These are phyloP conservation scores for Lepidurus packardi DNA, from an alignment of 1,140 invertebrate species.

Conservation along the genomic window DNA sequence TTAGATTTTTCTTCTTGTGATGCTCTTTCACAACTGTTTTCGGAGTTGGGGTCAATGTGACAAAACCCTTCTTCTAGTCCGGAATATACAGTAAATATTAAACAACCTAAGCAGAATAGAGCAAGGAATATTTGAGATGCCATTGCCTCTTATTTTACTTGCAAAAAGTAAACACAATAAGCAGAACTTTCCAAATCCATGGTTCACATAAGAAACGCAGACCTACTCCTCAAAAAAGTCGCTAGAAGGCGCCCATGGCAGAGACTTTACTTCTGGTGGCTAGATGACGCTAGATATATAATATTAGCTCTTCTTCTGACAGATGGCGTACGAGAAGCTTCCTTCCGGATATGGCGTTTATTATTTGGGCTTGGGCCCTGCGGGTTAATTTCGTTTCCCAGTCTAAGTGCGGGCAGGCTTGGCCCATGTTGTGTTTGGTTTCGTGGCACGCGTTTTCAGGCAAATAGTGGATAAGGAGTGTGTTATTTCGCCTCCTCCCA, in stretches of 20 bases:
- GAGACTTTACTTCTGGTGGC: not conserved
- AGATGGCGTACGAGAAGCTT: not conserved
- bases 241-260: not conserved
- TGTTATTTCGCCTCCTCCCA: conserved; percentile 17
- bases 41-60: not conserved
- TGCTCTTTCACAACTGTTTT: not conserved
- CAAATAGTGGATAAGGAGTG: conserved; percentile 18
- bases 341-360: not conserved
- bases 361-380: not conserved
- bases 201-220: too few relatives aligned
- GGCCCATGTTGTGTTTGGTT: conserved; percentile 21
- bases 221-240: not conserved
- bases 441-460: conserved; percentile 12
- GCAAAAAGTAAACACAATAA: too few relatives aligned
- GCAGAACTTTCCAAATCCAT: too few relatives aligned
- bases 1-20: not conserved
- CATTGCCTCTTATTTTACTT: not conserved
- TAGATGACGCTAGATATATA: not conserved
- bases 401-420: conserved; percentile 20
- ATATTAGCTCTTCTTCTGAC: not conserved
- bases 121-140: not conserved
- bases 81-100: not conserved
- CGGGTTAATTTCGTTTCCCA: conserved; percentile 14
- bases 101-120: not conserved
- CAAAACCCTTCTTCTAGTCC: not conserved